These are phyloP conservation scores for Pachypeltis micranthus DNA, from an alignment of 1,140 invertebrate genomes.

Conservation along the genomic window DNA sequence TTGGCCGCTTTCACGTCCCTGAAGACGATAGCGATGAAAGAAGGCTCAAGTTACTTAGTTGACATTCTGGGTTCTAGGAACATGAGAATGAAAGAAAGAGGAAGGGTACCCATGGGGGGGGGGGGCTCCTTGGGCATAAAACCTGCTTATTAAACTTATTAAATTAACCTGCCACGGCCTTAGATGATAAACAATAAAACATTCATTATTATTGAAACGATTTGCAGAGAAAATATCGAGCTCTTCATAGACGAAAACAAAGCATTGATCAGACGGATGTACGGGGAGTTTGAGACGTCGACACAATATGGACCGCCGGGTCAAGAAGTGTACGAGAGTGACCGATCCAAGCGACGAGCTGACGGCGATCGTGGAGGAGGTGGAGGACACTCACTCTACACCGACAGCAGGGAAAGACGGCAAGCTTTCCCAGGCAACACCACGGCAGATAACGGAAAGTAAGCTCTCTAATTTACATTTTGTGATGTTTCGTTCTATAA, in stretches of 20 bases:
- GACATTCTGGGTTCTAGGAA: too few species aligned
- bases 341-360: constrained; percentile 16
- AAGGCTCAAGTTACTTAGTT: too few species aligned
- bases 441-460: constrained; percentile 47
- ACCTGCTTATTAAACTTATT: too few species aligned
- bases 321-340: constrained; percentile 33
- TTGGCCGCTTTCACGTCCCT: too few species aligned
- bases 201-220: too few species aligned
- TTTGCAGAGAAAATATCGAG: constrained; percentile 76
- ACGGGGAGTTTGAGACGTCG: constrained; percentile 65
- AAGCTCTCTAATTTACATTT: constrained; percentile 18
- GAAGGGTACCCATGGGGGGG: too few species aligned
- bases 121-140: too few species aligned
- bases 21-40: too few species aligned
- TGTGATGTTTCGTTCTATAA: too few species aligned
- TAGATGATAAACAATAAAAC: too few species aligned
- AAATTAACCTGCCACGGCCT: too few species aligned
- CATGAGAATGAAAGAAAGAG: too few species aligned
- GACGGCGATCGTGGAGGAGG: not conserved
- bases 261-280: constrained; percentile 83
- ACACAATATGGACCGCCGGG: constrained; percentile 40
- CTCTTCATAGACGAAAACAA: constrained; percentile 88
- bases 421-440: constrained; percentile 41
- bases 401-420: constrained; percentile 33
- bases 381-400: constrained; percentile 15